These are phyloP conservation scores for Heteromurus nitidus DNA, from an alignment of 2,888 invertebrate species.

Conservation along the genomic window DNA sequence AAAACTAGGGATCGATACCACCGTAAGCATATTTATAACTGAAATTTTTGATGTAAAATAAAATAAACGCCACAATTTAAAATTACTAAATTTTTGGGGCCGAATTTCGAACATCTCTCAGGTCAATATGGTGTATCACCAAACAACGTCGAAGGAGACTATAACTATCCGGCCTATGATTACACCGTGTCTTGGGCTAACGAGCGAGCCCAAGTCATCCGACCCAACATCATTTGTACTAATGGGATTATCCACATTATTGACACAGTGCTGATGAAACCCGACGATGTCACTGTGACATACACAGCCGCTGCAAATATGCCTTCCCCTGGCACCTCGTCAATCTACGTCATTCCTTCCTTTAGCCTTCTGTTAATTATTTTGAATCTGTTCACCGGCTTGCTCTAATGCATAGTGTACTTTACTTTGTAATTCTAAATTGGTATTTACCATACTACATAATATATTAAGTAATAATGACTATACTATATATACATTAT, in stretches of 20 bases:
- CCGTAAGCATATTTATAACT: slow-evolving; percentile 48
- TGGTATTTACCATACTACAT: slow-evolving; percentile 2
- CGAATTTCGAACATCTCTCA: neutral
- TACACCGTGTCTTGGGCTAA: slow-evolving; percentile 91
- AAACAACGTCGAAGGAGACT: slow-evolving; percentile 48
- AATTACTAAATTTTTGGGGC: neutral
- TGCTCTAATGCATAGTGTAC: slow-evolving; percentile 58
- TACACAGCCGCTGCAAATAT: slow-evolving; percentile 36
- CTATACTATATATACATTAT: slow-evolving; percentile 19
- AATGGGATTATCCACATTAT: slow-evolving; percentile 97
- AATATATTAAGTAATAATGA: slow-evolving; percentile 12
- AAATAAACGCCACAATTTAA: neutral
- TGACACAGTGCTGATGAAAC: slow-evolving; percentile 88
- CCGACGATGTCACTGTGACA: slow-evolving; percentile 85
- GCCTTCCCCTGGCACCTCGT: slow-evolving; percentile 38
- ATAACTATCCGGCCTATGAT: slow-evolving; percentile 76
- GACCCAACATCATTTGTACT: slow-evolving; percentile 95
- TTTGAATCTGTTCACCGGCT: slow-evolving; percentile 47
- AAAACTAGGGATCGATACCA: slow-evolving; percentile 51
- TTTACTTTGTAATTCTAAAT: slow-evolving; percentile 35
- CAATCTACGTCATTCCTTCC: slow-evolving; percentile 61
- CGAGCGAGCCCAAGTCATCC: slow-evolving; percentile 87
- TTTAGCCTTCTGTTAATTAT: slow-evolving; percentile 61
- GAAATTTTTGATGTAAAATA: neutral
- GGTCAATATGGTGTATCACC: slow-evolving; percentile 57